Percentiles rank a stretch among this genome's conserved stretches.
Conservation (phyloP, 1,140 invertebrate species). For the Ctenoplectra terminalis region DNA sequence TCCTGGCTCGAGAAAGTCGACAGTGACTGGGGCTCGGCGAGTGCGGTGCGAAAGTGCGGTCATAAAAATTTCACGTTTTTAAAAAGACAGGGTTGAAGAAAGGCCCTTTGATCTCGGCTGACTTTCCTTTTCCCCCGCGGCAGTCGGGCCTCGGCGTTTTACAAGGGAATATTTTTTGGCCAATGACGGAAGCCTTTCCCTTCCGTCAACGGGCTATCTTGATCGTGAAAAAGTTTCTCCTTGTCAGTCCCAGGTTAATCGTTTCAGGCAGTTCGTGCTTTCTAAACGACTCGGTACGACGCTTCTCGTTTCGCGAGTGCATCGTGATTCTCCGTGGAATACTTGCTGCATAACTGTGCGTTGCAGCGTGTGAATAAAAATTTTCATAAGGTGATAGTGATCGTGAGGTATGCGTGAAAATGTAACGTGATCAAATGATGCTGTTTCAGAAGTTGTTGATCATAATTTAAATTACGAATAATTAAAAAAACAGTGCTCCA, state of each 20-base stretch:
- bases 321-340: neutral
- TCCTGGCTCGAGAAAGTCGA: conserved; percentile 21
- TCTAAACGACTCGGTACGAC: neutral
- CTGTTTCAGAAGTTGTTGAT: too few species aligned
- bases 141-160: neutral
- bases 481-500: too few species aligned
- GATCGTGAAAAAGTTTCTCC: conserved; percentile 45
- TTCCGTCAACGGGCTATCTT: conserved; percentile 30
- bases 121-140: conserved; percentile 49
- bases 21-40: conserved; percentile 2
- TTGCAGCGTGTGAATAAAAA: neutral
- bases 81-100: conserved; percentile 60
- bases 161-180: conserved; percentile 57
- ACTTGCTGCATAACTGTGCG: neutral
- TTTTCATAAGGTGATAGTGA: neutral
- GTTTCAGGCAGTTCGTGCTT: neutral
- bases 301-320: neutral
- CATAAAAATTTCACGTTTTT: conserved; percentile 79
- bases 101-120: conserved; percentile 61
- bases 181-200: conserved; percentile 68
- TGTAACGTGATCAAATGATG: neutral
- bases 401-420: neutral
- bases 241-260: conserved; percentile 35
- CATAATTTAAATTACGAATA: neutral
- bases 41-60: conserved; percentile 42